Conservation (phyloP, 2,113 vertebrate genomes). For the Pelecanus crispus region DNA sequence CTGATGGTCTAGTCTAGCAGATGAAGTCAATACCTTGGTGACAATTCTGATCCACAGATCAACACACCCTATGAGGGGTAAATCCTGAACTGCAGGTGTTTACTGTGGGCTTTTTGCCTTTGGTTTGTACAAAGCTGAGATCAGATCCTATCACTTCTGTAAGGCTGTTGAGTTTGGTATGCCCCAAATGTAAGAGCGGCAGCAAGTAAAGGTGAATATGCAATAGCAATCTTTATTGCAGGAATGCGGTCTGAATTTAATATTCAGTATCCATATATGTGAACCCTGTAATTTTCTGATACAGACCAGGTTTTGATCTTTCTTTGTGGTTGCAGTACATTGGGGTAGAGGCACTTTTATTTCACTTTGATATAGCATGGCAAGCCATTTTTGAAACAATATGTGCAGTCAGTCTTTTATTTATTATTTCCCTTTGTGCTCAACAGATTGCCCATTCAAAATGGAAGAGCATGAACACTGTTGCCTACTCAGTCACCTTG, state of each 20-base stretch:
- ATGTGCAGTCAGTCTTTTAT: not conserved
- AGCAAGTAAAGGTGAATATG: not conserved
- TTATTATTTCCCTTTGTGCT: constrained; percentile 67
- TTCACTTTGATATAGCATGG: not conserved
- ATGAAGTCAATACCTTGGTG: not conserved
- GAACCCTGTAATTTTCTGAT: not conserved
- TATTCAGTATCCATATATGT: not conserved
- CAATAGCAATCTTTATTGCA: not conserved
- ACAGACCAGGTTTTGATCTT: not conserved
- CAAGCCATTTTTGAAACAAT: not conserved
- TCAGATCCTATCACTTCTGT: not conserved
- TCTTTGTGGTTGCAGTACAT: not conserved
- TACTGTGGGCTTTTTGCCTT: not conserved
- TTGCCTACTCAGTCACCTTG: constrained; percentile 42
- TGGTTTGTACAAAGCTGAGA: not conserved
- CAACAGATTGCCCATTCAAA: constrained; percentile 58
- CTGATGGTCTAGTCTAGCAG: not conserved
- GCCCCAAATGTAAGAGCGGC: not conserved
- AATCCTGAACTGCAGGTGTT: not conserved
- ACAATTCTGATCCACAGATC: not conserved
- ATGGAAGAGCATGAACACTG: not conserved
- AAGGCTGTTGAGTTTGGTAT: not conserved
- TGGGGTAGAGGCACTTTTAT: not conserved
- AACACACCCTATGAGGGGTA: not conserved
- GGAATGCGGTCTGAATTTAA: not conserved